Evolutionary conservation across 2,797 vertebrate species (phyloP), one percentile per base, ranked within the genome.

Genomic region (Tamandua tetradactyla): DNA sequence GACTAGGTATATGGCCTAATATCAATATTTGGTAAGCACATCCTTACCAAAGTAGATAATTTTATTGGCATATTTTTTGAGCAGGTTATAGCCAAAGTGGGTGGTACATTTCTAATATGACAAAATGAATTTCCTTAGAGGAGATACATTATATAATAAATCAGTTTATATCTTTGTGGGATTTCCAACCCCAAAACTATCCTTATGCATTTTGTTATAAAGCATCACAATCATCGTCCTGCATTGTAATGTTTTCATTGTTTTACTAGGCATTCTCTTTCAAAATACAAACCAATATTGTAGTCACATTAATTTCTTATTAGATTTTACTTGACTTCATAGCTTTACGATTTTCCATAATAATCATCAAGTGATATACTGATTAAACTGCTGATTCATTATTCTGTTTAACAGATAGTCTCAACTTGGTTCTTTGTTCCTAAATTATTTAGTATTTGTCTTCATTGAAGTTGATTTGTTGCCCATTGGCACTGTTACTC

Each of bases 401-500:
- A 91, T 82, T 87, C 61, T 78, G 35, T 87, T 92, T 85, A 95
- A 30, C 47, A 91, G 30, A 57, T 15, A 86, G 27, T 86, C 32
- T 81, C 27, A 75, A 66, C 22, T 79, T 94, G 78, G 57, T 76
- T 95, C 89, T 86, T 89, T 95, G 42, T 20, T 66, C 15, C 20
- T 88, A 90, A 93, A 79, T 96, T 94, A 94, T 94, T 95, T 93
- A 95, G 91, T 75, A 91, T 96, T 84, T 94, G 49, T 72, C 61
- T 94, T 95, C 66, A 87, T 93, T 97, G 93, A 95, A 86, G 69
- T 82, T 93, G 61, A 90, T 71, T 64, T 84, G 80, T 12, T 68
- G 42, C 52, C 35, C 44, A 13, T 59, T 90, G 86, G 35, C 87
- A 59, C 66, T 93, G 27, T 91, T 74, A 72, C 61, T 66, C 66